These are phyloP conservation scores for Aspidiotus destructor DNA, from an alignment of 2,888 invertebrate genomes.

Conservation along the genomic window DNA sequence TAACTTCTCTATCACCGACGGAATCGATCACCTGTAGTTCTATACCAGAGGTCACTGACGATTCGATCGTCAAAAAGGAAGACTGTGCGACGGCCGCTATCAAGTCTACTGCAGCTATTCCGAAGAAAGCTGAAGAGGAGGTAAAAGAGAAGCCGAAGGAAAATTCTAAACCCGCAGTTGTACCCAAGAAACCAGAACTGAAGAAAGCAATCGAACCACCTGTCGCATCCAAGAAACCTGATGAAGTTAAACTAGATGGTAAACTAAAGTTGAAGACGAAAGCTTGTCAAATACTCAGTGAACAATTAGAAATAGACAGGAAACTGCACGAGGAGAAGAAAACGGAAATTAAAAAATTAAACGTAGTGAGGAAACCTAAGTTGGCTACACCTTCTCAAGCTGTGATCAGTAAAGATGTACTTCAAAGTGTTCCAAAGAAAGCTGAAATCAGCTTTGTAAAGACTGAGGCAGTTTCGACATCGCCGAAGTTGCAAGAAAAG, in stretches of 20 bases:
- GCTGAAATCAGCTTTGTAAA: too few species aligned
- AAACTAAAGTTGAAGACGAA: constrained; percentile 24
- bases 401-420: too few species aligned
- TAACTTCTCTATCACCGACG: background rate
- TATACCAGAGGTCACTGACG: too few species aligned
- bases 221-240: constrained; percentile 1
- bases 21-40: background rate
- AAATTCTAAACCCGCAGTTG: constrained; percentile 10
- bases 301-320: constrained; percentile 16
- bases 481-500: too few species aligned
- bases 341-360: background rate
- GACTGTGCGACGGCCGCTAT: background rate
- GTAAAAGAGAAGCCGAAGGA: constrained; percentile 22
- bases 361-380: too few species aligned
- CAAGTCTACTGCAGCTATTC: background rate
- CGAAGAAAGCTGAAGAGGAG: constrained; percentile 35
- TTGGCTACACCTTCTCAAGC: too few species aligned
- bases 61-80: too few species aligned
- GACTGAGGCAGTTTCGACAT: too few species aligned
- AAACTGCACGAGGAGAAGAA: constrained; percentile 29
- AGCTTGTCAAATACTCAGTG: constrained; percentile 21
- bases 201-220: constrained; percentile 5
- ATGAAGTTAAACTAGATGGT: constrained; percentile 8
- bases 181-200: constrained; percentile 9
- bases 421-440: too few species aligned